phyloP scores from a whole-genome alignment of 2,113 vertebrate genomes.

The Lonchura striata region DNA sequence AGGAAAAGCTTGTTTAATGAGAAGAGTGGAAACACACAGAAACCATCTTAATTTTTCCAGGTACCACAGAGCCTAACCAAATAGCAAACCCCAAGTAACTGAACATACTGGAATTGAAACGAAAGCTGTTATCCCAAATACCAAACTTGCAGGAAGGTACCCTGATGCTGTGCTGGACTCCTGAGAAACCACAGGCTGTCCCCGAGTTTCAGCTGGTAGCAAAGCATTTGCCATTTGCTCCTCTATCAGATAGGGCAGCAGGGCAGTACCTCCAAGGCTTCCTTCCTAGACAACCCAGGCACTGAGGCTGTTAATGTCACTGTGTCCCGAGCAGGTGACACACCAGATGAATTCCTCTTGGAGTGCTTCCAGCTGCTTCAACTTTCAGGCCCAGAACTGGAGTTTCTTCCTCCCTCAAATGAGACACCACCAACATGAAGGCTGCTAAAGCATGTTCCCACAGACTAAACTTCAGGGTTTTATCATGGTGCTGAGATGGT shows the following conservation, averaged over 20 bases:
- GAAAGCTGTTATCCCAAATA: not conserved
- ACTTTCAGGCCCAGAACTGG: not conserved
- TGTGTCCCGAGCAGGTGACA: accelerated
- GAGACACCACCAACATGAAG: not conserved
- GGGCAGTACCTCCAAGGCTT: not conserved
- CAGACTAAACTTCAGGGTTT: not conserved
- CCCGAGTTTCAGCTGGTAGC: not conserved
- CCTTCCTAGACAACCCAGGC: not conserved
- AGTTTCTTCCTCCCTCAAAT: not conserved
- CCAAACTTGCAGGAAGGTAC: not conserved
- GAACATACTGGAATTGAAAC: not conserved
- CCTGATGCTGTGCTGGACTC: accelerated
- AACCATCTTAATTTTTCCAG: not conserved
- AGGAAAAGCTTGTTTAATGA: constrained; percentile 52
- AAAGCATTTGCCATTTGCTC: not conserved
- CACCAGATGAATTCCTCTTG: not conserved
- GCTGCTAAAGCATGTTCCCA: not conserved
- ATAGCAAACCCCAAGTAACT: not conserved
- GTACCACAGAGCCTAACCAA: not conserved
- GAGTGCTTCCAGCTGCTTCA: not conserved
- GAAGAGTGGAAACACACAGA: constrained; percentile 7
- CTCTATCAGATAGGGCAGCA: not conserved
- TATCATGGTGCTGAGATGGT: not conserved
- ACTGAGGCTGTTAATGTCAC: not conserved
- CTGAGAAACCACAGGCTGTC: not conserved